These are phyloP conservation scores for Ophraella communa DNA, from an alignment of 2,888 invertebrate genomes.

Conservation along the genomic window DNA sequence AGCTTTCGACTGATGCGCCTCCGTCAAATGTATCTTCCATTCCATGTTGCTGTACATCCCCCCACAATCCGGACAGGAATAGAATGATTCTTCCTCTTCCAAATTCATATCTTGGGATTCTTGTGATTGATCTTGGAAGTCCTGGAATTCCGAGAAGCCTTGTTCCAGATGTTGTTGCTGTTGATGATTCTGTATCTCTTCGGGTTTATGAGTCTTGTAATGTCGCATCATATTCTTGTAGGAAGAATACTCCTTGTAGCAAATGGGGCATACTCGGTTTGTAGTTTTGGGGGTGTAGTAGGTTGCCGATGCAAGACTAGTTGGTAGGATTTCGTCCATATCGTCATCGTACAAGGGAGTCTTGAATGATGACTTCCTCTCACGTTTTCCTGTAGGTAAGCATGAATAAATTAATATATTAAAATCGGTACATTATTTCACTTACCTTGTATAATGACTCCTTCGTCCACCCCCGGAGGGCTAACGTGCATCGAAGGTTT, in stretches of 20 bases:
- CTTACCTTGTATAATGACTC: conserved; percentile 26
- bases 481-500: conserved; percentile 30
- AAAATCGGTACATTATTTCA: neutral
- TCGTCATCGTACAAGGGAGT: conserved; percentile 41
- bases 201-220: conserved; percentile 54
- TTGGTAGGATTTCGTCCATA: conserved; percentile 24
- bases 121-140: conserved; percentile 1
- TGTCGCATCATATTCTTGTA: conserved; percentile 67
- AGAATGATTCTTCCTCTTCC: conserved; percentile 64
- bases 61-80: conserved; percentile 68
- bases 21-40: conserved; percentile 65
- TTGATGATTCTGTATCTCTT: neutral
- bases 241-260: conserved; percentile 64
- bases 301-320: neutral
- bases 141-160: neutral
- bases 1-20: conserved; percentile 64
- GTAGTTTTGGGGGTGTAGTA: conserved; percentile 25
- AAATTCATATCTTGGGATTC: conserved; percentile 49
- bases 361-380: conserved; percentile 39
- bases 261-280: conserved; percentile 62
- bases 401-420: neutral
- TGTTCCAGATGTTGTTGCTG: conserved; percentile 13
- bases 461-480: conserved; percentile 36
- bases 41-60: conserved; percentile 65
- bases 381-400: conserved; percentile 28